phyloP scores from a whole-genome alignment of 1,140 invertebrate species.

The Drosophila nigrodunni region DNA sequence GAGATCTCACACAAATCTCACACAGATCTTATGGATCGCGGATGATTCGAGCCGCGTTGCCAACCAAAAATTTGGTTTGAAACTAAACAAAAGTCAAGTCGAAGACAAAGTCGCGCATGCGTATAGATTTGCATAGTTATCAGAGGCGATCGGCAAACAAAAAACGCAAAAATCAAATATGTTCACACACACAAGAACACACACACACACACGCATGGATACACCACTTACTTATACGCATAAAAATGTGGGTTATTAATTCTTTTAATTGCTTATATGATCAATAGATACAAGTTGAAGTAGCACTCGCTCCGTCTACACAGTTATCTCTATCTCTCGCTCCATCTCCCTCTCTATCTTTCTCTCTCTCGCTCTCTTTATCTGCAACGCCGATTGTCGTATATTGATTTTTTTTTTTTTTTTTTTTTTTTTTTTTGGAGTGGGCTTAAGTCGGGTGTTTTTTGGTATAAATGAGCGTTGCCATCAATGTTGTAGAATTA shows the following conservation, averaged over 20 bases:
- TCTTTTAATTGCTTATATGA: slow-evolving; percentile 47
- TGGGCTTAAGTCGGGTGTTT: background rate
- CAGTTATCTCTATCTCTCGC: background rate
- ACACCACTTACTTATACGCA: slow-evolving; percentile 12
- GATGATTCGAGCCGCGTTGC: slow-evolving; percentile 14
- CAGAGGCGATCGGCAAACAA: slow-evolving; percentile 56
- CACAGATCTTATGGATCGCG: background rate
- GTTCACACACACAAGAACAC: slow-evolving; percentile 4
- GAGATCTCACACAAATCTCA: background rate
- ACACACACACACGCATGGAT: background rate
- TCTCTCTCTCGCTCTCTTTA: slow-evolving; percentile 18
- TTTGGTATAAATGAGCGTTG: slow-evolving; percentile 65
- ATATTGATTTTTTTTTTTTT: slow-evolving; percentile 31
- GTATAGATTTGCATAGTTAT: slow-evolving; percentile 70
- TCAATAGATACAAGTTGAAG: slow-evolving; percentile 37
- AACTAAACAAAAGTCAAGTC: slow-evolving; percentile 15
- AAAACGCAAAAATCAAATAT: slow-evolving; percentile 30
- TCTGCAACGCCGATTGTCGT: slow-evolving; percentile 26
- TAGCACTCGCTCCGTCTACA: slow-evolving; percentile 22
- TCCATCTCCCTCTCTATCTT: slow-evolving; percentile 5
- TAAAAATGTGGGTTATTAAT: slow-evolving; percentile 74
- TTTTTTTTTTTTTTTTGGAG: slow-evolving; percentile 15
- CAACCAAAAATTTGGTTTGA: slow-evolving; percentile 18
- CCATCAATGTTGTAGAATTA: slow-evolving; percentile 50
- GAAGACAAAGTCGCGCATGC: slow-evolving; percentile 62